Evolutionary conservation across 2,797 vertebrate species (phyloP).

Genomic region (Acanthis flammea): DNA sequence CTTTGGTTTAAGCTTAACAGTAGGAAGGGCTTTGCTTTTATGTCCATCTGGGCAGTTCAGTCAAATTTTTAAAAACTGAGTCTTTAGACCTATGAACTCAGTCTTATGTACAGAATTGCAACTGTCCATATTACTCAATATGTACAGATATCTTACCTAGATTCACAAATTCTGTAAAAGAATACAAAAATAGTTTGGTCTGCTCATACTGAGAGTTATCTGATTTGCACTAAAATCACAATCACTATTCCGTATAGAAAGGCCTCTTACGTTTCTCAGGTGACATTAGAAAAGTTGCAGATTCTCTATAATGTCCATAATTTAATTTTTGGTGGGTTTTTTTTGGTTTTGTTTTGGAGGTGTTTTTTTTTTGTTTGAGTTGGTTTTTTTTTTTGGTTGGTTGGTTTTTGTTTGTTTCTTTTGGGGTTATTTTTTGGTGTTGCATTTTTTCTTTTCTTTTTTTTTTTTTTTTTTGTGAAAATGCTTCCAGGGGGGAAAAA

Average conservation of each 20-base stretch:
- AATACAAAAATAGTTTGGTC: not conserved
- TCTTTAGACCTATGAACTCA: not conserved
- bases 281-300: not conserved
- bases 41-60: rapidly evolving
- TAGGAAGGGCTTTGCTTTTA: not conserved
- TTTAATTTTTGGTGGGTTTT: not conserved
- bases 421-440: not conserved
- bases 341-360: not conserved
- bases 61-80: not conserved
- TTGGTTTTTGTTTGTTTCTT: not conserved
- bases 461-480: not conserved
- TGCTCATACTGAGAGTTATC: not conserved
- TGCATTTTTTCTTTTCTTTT: not conserved
- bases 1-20: not conserved
- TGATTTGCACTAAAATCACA: not conserved
- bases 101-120: not conserved
- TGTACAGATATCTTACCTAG: not conserved
- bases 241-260: not conserved
- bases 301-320: not conserved
- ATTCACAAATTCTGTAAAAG: not conserved
- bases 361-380: not conserved
- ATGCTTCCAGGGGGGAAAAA: not conserved
- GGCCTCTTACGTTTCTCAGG: not conserved
- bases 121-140: not conserved
- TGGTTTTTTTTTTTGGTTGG: not conserved